A percentile compares a stretch with the other conserved stretches of the same genome.
Evolutionary conservation across 2,797 vertebrate genomes (phyloP).

Genomic region (Mormyrops attenuatus): DNA sequence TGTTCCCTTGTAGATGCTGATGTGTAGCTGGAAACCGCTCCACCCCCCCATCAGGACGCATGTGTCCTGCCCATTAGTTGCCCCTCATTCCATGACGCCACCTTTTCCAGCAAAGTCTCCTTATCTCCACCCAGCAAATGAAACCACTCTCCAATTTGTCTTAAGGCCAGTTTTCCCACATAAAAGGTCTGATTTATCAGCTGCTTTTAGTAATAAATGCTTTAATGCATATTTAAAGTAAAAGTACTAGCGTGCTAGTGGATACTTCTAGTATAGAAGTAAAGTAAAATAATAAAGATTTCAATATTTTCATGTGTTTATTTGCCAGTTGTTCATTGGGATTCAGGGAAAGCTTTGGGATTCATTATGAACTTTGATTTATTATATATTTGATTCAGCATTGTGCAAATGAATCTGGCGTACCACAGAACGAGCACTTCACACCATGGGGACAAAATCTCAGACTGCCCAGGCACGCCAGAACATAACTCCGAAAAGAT

Average conservation of each 20-base stretch:
- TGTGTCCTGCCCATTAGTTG: neutral
- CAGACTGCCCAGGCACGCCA: neutral
- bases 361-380: neutral
- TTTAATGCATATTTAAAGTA: neutral
- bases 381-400: neutral
- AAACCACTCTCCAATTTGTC: neutral
- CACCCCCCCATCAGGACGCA: neutral
- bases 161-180: neutral
- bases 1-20: neutral
- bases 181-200: neutral
- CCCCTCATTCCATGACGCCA: neutral
- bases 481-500: neutral
- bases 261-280: neutral
- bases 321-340: neutral
- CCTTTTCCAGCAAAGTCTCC: neutral
- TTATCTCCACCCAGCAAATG: neutral
- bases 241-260: neutral
- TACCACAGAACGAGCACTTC: neutral
- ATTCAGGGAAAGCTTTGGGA: neutral
- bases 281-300: neutral
- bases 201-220: neutral
- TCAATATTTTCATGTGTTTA: neutral
- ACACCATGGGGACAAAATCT: neutral
- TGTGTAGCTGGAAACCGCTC: neutral
- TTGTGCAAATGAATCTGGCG: neutral